Percentiles rank a stretch among this genome's conserved stretches.
phyloP scores from a whole-genome alignment of 1,140 invertebrate species.

The Lucilia cuprina region DNA sequence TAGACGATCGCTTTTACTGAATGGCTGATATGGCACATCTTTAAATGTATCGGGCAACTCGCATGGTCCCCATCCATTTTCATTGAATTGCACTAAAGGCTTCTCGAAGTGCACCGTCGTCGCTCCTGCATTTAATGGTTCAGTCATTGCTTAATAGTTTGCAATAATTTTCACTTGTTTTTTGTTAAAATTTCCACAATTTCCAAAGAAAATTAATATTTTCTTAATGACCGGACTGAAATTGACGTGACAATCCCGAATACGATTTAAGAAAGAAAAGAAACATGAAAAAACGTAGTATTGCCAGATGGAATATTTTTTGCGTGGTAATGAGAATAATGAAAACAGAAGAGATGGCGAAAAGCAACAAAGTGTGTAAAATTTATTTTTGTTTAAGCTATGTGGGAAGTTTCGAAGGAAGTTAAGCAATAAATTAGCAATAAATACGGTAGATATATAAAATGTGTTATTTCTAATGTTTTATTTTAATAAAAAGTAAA shows the following conservation, averaged over 20 bases:
- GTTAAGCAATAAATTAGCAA: no score
- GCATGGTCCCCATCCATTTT: conserved; percentile 91
- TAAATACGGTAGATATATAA: no score
- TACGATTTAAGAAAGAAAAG: conserved; percentile 35
- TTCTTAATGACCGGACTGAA: background rate
- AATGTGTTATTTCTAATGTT: no score
- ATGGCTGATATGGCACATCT: conserved; percentile 98
- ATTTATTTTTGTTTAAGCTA: background rate
- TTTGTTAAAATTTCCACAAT: conserved; percentile 1
- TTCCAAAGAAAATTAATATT: conserved; percentile 32
- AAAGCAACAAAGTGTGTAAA: background rate
- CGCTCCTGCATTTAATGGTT: conserved; percentile 55
- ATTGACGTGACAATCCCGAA: conserved; percentile 38
- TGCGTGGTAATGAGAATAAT: background rate
- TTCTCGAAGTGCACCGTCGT: conserved; percentile 57
- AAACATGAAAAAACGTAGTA: background rate
- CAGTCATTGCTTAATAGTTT: conserved; percentile 46
- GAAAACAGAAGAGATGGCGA: no score
- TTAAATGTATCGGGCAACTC: conserved; percentile 93
- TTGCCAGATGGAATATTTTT: conserved; percentile 18
- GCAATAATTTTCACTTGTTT: background rate
- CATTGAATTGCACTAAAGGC: conserved; percentile 60
- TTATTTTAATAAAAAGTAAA: no score
- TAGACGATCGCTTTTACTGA: conserved; percentile 94
- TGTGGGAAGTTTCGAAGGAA: no score